Evolutionary conservation across 2,113 vertebrate species (phyloP).

Genomic region (Crocuta crocuta): DNA sequence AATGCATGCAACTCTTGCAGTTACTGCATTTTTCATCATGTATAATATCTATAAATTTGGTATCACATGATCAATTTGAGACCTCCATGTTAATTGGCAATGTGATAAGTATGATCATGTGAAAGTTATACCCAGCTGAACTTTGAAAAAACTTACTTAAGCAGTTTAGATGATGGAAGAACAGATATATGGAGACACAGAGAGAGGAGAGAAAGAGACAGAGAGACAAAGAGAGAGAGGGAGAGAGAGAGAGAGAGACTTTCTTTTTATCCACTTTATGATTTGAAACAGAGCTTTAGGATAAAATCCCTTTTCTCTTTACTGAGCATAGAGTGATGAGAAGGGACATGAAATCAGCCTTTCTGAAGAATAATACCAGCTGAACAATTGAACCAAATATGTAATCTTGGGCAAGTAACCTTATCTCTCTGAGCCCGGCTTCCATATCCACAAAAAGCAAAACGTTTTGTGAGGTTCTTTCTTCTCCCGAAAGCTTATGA

Average conservation of each 20-base stretch:
- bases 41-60: not conserved
- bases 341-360: not conserved
- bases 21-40: not conserved
- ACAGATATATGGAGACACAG: not conserved
- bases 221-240: fast-evolving
- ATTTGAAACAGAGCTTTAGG: conserved; percentile 22
- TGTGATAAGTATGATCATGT: not conserved
- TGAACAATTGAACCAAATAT: not conserved
- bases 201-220: not conserved
- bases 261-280: not conserved
- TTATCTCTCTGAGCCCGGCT: not conserved
- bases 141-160: not conserved
- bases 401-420: not conserved
- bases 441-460: not conserved
- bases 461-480: not conserved
- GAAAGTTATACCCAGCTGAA: not conserved
- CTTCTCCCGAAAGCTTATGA: not conserved
- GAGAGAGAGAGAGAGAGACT: not conserved
- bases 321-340: not conserved
- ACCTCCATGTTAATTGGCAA: not conserved
- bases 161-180: not conserved
- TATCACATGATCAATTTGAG: not conserved
- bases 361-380: not conserved
- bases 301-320: not conserved
- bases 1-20: not conserved